These are phyloP conservation scores for Opisthograptis luteolata DNA, from an alignment of 2,888 invertebrate genomes.

Conservation along the genomic window DNA sequence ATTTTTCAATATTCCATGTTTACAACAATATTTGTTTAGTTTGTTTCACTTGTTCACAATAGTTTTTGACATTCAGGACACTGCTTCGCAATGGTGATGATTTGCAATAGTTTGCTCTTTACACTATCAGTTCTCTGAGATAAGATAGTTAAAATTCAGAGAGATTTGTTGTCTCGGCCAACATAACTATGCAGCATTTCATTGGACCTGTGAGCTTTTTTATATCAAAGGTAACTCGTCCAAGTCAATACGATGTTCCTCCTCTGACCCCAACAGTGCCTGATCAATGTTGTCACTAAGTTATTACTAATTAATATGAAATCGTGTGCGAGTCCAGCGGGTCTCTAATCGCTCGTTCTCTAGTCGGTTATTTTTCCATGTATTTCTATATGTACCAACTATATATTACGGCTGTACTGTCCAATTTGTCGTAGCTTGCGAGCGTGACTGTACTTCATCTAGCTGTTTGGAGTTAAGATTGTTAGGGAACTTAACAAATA, in stretches of 20 bases:
- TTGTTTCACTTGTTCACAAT: background rate
- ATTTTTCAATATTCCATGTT: slow-evolving; percentile 25
- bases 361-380: slow-evolving; percentile 20
- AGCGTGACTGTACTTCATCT: background rate
- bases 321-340: background rate
- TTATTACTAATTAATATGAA: background rate
- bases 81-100: background rate
- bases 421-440: background rate
- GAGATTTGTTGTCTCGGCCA: too few relatives aligned
- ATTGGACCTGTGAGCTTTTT: too few relatives aligned
- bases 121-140: too few relatives aligned
- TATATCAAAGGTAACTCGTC: background rate
- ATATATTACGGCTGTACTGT: background rate
- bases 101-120: background rate
- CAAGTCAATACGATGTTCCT: slow-evolving; percentile 1
- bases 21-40: background rate
- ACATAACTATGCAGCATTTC: too few relatives aligned
- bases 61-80: background rate
- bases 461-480: background rate
- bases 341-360: slow-evolving; percentile 13
- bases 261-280: background rate
- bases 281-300: background rate
- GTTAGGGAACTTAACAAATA: too few relatives aligned
- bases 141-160: too few relatives aligned
- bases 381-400: background rate